These are phyloP conservation scores for Phalacrocorax carbo DNA, from an alignment of 2,113 vertebrate species.

Conservation along the genomic window DNA sequence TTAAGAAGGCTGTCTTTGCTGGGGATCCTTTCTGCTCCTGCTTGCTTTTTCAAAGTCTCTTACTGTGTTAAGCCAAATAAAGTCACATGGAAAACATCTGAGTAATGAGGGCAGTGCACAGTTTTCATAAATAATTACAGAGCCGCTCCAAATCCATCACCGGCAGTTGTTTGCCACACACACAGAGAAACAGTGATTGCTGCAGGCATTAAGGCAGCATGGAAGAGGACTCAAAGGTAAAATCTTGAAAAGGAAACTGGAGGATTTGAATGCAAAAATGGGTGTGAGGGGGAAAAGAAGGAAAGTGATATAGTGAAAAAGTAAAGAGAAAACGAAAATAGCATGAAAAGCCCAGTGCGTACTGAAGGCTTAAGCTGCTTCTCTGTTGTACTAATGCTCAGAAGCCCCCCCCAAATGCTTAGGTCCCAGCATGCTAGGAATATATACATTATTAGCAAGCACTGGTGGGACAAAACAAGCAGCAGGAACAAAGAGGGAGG, in stretches of 20 bases:
- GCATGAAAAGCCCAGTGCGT: neutral
- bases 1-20: neutral
- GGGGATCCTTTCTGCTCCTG: neutral
- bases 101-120: constrained; percentile 49
- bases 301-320: neutral
- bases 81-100: constrained; percentile 31
- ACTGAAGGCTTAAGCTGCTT: neutral
- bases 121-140: constrained; percentile 62
- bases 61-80: constrained; percentile 23
- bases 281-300: neutral
- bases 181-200: neutral
- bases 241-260: neutral
- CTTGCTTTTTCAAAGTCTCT: neutral
- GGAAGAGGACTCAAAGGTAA: neutral
- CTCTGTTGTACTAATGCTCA: neutral
- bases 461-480: neutral
- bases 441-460: neutral
- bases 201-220: neutral
- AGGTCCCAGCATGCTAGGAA: neutral
- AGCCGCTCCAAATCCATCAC: constrained; percentile 41
- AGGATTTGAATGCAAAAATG: neutral
- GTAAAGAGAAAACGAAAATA: neutral
- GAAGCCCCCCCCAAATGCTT: neutral
- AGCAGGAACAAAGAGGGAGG: neutral
- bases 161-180: neutral